Conservation (phyloP, 2,888 invertebrate species). For the Horisme vitalbata region DNA sequence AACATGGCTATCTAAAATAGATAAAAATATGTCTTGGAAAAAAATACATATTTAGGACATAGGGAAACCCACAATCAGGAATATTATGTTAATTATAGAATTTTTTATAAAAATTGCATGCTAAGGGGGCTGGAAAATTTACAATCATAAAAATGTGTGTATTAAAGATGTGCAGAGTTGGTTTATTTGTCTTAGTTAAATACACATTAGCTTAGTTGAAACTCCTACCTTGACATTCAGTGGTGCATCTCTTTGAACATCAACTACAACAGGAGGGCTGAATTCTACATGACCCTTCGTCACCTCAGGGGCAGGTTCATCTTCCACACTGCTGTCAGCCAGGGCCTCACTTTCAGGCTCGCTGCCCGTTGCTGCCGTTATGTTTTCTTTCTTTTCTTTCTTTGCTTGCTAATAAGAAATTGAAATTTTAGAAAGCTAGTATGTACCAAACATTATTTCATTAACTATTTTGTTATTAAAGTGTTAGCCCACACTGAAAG, state of each 20-base stretch:
- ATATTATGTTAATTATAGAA: too few species aligned
- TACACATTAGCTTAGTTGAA: background rate
- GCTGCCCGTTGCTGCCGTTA: conserved; percentile 59
- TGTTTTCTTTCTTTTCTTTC: conserved; percentile 72
- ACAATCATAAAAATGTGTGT: background rate
- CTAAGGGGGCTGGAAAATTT: background rate
- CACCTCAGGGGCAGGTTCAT: conserved; percentile 54
- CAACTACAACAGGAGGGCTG: conserved; percentile 84
- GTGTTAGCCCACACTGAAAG: too few species aligned
- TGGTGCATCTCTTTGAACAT: conserved; percentile 79
- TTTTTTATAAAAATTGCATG: too few species aligned
- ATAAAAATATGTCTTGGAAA: too few species aligned
- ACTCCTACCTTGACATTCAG: conserved; percentile 71
- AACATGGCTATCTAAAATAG: too few species aligned
- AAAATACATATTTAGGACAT: too few species aligned
- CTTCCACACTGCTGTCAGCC: conserved; percentile 72
- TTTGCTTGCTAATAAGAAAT: conserved; percentile 60
- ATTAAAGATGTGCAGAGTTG: conserved; percentile 3
- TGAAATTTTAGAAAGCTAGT: background rate
- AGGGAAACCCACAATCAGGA: too few species aligned
- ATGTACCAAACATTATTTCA: too few species aligned
- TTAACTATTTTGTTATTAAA: too few species aligned
- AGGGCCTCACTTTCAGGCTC: conserved; percentile 74
- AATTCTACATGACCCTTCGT: conserved; percentile 86
- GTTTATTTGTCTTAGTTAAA: background rate